A percentile compares a stretch with the other conserved stretches of the same genome.
phyloP scores from a whole-genome alignment of 2,888 invertebrate species.

The Zygogramma bicolorata region DNA sequence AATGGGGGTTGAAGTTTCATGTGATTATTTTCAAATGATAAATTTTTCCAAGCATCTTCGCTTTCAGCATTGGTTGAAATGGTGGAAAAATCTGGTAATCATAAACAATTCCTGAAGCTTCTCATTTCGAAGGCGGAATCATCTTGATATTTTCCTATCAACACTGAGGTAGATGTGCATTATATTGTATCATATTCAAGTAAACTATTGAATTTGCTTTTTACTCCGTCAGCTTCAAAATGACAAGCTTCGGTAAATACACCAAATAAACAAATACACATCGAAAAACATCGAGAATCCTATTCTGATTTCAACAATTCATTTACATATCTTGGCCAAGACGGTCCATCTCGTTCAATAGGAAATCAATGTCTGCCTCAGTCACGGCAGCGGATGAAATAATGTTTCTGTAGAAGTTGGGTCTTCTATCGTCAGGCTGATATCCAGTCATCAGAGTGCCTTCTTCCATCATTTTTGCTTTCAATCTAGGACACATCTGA shows the following conservation, averaged over 20 bases:
- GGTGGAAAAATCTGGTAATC: no score
- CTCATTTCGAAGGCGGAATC: no score
- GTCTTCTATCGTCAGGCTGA: conserved; percentile 95
- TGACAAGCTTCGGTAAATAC: background rate
- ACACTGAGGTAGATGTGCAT: conserved; percentile 5
- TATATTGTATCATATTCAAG: no score
- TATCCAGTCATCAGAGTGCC: conserved; percentile 99
- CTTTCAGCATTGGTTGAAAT: no score
- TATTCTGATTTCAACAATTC: conserved; percentile 15
- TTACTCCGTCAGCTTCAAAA: conserved; percentile 1
- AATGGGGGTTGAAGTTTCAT: no score
- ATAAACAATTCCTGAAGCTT: no score
- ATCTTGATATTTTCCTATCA: no score
- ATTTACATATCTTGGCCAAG: conserved; percentile 91
- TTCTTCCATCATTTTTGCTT: conserved; percentile 97
- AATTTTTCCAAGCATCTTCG: no score
- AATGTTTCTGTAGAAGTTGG: conserved; percentile 99
- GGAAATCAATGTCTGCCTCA: conserved; percentile 93
- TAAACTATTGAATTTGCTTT: no score
- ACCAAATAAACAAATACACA: background rate
- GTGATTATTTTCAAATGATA: no score
- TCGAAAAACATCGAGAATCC: conserved; percentile 10
- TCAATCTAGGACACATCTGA: conserved; percentile 94
- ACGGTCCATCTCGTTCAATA: conserved; percentile 93
- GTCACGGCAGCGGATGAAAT: conserved; percentile 96